Conservation (phyloP, 2,797 vertebrate species). For the Alfaro cultratus region DNA sequence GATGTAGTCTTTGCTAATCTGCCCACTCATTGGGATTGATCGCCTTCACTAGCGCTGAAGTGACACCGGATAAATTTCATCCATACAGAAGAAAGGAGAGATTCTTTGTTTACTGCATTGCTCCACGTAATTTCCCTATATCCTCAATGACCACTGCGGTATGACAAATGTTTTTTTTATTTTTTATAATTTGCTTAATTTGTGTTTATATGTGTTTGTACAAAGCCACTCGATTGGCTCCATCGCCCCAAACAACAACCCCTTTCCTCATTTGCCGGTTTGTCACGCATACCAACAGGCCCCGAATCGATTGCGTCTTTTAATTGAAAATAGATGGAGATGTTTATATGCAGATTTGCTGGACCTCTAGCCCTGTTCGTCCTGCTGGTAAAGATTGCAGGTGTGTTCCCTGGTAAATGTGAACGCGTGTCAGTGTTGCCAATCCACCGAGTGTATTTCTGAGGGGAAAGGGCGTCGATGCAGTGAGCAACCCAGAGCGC, state of each 20-base stretch:
- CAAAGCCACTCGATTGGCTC: constrained; percentile 63
- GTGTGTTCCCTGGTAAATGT: constrained; percentile 40
- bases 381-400: constrained; percentile 33
- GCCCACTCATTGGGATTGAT: constrained; percentile 47
- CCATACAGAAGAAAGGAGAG: constrained; percentile 58
- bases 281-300: constrained; percentile 74
- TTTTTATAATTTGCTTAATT: constrained; percentile 75
- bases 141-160: constrained; percentile 57
- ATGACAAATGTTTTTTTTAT: constrained; percentile 63
- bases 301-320: constrained; percentile 76
- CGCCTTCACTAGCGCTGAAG: constrained; percentile 58
- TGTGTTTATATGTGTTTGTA: constrained; percentile 67
- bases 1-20: constrained; percentile 38
- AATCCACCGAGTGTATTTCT: constrained; percentile 48
- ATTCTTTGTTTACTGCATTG: constrained; percentile 74
- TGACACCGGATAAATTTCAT: constrained; percentile 60
- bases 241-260: constrained; percentile 68
- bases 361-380: constrained; percentile 53
- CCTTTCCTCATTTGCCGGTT: constrained; percentile 64
- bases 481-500: constrained; percentile 54
- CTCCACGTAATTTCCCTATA: constrained; percentile 71
- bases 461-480: constrained; percentile 30
- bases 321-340: constrained; percentile 78
- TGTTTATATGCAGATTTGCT: constrained; percentile 74
- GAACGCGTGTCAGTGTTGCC: constrained; percentile 18